Base-by-base conservation (phyloP, 2,888 invertebrate species). In the Ptychoptera albimana region DNA sequence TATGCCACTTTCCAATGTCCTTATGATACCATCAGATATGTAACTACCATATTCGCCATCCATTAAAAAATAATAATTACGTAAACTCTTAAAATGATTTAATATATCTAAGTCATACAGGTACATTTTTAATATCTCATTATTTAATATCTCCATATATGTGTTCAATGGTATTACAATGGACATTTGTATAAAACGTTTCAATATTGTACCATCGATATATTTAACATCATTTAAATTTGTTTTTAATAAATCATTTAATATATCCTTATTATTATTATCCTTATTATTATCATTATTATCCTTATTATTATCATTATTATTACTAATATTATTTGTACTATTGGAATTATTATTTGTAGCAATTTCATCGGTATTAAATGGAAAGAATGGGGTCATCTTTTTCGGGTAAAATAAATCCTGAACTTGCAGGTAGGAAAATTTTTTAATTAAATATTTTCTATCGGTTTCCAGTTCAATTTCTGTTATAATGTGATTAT, bases 31-130 rank as follows among this genome's bases (percentile, higher is more conserved):
- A 42, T 75, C 72, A 32, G 81, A 82, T 12, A 86, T 74, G 50
- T 75, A 76, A 31, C 74, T 73, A 0, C 79, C 78, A 59, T 85
- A 86, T 60, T 85, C 83, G 1, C 85, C 85, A 52, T 86, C 83
- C 68, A 83, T 71, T 16, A 85, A 58, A 53, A 86, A 84, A 59
- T 79, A 86, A 54, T 80, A 85, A 56, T 81, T 78, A 39, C 82
- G 72, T n/a, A 86, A 61, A 58, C 79, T 79, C 38, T 74, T 73
- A 50, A 85, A 68, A 61, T 86, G 83, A 14, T 77, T 73, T 35
- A 83, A 69, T 4, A 65, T 49, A 12, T 56, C 54, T 58, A 80
- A 72, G 42, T 79, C 75, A 13, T 78, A 65, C 48, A 85, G 62
- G 51, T 79, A 77, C 56, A 79, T 73, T 31, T 77, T 79, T 48